phyloP scores from a whole-genome alignment of 2,113 vertebrate genomes.

The Ceyx melanurus region DNA sequence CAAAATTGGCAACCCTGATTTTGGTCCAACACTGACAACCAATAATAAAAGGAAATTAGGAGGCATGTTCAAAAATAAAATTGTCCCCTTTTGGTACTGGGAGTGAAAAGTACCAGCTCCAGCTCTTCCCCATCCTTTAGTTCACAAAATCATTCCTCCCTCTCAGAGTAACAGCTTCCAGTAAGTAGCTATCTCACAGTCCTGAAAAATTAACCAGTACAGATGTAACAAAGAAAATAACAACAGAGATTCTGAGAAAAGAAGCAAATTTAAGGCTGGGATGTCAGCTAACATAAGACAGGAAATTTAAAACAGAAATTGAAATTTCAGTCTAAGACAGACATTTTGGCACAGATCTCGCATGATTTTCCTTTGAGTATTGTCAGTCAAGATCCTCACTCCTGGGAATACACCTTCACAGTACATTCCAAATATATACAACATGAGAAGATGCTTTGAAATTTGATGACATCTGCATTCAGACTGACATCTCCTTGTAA shows the following conservation, averaged over 20 bases:
- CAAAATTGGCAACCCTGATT: not conserved
- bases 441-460: conserved; percentile 9
- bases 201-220: conserved; percentile 26
- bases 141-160: not conserved
- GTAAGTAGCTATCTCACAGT: not conserved
- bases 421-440: conserved; percentile 45
- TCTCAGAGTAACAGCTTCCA: not conserved
- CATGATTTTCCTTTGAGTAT: conserved; percentile 40
- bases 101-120: not conserved
- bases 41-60: not conserved
- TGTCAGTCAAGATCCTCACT: conserved; percentile 56
- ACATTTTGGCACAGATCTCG: conserved; percentile 37
- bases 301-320: conserved; percentile 4
- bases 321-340: conserved; percentile 43
- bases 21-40: not conserved
- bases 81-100: not conserved
- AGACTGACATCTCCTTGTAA: conserved; percentile 52
- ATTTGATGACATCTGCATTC: conserved; percentile 44
- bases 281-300: conserved; percentile 27
- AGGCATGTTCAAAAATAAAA: not conserved
- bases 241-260: not conserved
- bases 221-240: conserved; percentile 43
- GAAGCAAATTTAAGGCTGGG: not conserved
- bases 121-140: not conserved
- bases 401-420: conserved; percentile 60